A percentile compares a stretch with the other conserved stretches of the same genome.
Evolutionary conservation across 1,140 invertebrate species (phyloP).

Genomic region (Akabosia matsudoensis): DNA sequence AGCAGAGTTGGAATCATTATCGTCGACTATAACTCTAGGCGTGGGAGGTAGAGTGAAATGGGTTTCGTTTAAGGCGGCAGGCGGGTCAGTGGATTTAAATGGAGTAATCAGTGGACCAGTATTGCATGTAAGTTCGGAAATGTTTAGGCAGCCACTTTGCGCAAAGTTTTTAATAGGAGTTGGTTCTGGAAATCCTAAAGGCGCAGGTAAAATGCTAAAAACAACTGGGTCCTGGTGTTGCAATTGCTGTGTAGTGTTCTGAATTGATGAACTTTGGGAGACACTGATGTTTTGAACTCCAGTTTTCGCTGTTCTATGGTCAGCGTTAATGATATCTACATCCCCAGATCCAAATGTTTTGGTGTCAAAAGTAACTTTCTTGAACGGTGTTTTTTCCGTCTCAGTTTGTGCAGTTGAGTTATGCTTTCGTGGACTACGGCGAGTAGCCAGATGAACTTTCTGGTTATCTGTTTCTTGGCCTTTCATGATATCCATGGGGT

Average conservation of each 20-base stretch:
- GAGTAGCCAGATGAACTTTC: not conserved
- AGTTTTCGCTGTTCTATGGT: not conserved
- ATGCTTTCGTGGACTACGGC: not conserved
- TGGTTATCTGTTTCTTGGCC: not conserved
- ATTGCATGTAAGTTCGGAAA: not conserved
- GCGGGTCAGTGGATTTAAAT: not conserved
- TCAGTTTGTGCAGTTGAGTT: too few species aligned
- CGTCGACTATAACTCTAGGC: not conserved
- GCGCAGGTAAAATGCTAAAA: not conserved
- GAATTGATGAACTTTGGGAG: too few species aligned
- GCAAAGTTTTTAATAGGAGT: not conserved
- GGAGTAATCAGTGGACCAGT: not conserved
- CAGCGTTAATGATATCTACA: too few species aligned
- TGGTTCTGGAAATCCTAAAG: conserved; percentile 5
- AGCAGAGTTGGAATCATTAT: conserved; percentile 2
- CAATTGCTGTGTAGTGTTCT: not conserved
- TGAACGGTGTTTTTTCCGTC: not conserved
- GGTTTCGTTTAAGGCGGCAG: not conserved
- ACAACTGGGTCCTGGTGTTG: not conserved
- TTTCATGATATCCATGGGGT: too few species aligned
- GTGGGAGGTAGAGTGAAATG: conserved; percentile 9
- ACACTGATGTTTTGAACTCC: not conserved
- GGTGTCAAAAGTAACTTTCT: too few species aligned
- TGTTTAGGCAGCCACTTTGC: not conserved
- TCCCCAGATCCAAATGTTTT: too few species aligned